Base-by-base conservation (phyloP, 2,888 invertebrate genomes). In the Pimpla rufipes region DNA sequence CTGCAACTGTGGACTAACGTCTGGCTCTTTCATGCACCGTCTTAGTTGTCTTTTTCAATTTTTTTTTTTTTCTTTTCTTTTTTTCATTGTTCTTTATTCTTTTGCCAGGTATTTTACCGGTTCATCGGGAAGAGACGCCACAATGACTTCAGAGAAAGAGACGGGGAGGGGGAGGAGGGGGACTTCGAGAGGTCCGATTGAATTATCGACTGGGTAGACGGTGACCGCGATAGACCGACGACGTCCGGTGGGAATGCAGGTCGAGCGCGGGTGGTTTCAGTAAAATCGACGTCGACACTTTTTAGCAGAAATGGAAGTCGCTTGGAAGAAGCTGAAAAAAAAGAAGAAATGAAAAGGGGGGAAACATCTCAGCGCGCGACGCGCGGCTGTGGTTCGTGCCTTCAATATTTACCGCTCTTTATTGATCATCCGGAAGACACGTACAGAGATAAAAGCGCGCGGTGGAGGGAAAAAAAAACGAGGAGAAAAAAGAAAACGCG, bases 171-270 rank as follows among this genome's bases (percentile, higher is more conserved):
- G 3, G 29, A 5, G 29, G 29, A 5, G 29, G 29, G 5, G 29
- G 29, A 29, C 84, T 81, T 81, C 79, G 77, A 62, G 76, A 83
- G 80, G 75, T 81, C 64, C 81, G 86, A 87, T 88, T 87, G 86
- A 88, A 88, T 88, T 86, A 87, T 86, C 85, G 81, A 85, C 71
- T 81, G 40, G 52, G 42, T 35, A 2, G 68, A 70, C 55, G 23
- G 16, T 35, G 62, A 94, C 88, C 93, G 93, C 89, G 93, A 29
- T 5, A 29, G 94, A n/a, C 91, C 93, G 84, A 94, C 87, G n/a
- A n/a, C 42, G 94, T 84, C 85, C 89, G 85, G 94, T 89, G 87
- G 93, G 42, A 35, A 55, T 45, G 37, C 94, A 87, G 50, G 62
- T 50, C 35, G 55, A 57, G 29, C 5, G 29, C 5, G 64, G 70